Conservation (phyloP, 2,797 vertebrate genomes). For the Acomys russatus region DNA sequence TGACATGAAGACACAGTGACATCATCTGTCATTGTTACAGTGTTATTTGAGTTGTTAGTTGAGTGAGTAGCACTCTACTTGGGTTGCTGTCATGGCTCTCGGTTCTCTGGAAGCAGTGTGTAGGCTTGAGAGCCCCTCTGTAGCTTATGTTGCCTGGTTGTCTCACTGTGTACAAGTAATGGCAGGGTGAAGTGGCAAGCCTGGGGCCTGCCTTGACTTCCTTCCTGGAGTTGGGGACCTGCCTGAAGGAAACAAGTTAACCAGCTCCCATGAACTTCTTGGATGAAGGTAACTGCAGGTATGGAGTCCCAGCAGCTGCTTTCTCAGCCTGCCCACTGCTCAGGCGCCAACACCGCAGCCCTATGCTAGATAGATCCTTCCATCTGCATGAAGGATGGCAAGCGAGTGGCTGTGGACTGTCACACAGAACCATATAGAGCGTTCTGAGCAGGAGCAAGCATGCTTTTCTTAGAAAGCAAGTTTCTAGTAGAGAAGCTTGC, state of each 20-base stretch:
- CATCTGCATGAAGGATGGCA: background rate
- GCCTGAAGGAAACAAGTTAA: background rate
- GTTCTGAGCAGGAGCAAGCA: background rate
- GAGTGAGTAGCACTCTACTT: background rate
- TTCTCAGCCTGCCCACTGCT: background rate
- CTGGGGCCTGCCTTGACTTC: background rate
- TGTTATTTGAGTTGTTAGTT: background rate
- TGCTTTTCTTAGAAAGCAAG: conserved; percentile 19
- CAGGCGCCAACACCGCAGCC: background rate
- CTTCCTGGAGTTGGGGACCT: background rate
- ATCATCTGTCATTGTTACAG: background rate
- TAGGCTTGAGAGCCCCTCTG: background rate
- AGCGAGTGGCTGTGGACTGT: background rate
- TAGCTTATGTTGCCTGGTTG: background rate
- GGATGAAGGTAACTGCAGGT: background rate
- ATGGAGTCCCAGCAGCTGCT: background rate
- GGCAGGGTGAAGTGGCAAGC: background rate
- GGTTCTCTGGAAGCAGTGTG: background rate
- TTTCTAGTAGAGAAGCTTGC: background rate
- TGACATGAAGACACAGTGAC: background rate
- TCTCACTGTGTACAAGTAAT: accelerated
- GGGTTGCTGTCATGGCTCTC: background rate
- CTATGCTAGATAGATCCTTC: background rate
- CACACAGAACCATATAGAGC: background rate
- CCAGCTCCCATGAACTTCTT: background rate